Evolutionary conservation across 2,888 invertebrate species (phyloP), one percentile per base, ranked within the genome.

Genomic region (Drosophila mimetica): DNA sequence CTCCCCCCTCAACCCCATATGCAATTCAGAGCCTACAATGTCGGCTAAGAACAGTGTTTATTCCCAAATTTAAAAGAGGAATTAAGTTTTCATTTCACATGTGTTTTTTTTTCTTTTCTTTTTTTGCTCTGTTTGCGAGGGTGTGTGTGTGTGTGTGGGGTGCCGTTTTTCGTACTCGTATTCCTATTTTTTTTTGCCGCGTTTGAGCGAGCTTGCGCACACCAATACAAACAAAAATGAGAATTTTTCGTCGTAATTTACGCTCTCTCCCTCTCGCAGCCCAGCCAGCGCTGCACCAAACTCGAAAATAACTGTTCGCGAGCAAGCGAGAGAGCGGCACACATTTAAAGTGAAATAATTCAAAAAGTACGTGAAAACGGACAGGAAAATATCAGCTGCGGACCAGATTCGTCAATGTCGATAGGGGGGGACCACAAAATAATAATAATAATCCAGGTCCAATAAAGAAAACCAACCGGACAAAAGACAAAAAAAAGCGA

Each of bases 121-220:
- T 55, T 55, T 55, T 55, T 16, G 34, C 16, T 25, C 9, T 55
- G 51, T 20, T 41, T 34, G 53, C 48, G 46, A 67, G n/a, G n/a
- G n/a, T n/a, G 50, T 69, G 60, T 63, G 64, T 82, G 64, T 25
- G 22, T 16, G 37, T 39, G 39, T 39, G n/a, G 44, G 41, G 25
- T 28, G 44, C 25, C 77, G 77, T 67, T 84, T 75, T 82, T 85
- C 73, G 71, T 75, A 78, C 79, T 77, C 41, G 34, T 44, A 25
- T 44, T 39, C 18, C 6, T 59, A 48, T 59, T 14, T 55, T 58
- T 73, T 71, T 77, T 71, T 61, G 78, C 75, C 72, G 72, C 61
- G 46, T 60, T 67, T 48, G 75, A 77, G 65, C 52, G 85, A 65
- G 87, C 82, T 85, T 80, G 80, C 80, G 80, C 80, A 85, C 79